Conservation (phyloP, 2,888 invertebrate species). For the Nomada lathburiana region DNA sequence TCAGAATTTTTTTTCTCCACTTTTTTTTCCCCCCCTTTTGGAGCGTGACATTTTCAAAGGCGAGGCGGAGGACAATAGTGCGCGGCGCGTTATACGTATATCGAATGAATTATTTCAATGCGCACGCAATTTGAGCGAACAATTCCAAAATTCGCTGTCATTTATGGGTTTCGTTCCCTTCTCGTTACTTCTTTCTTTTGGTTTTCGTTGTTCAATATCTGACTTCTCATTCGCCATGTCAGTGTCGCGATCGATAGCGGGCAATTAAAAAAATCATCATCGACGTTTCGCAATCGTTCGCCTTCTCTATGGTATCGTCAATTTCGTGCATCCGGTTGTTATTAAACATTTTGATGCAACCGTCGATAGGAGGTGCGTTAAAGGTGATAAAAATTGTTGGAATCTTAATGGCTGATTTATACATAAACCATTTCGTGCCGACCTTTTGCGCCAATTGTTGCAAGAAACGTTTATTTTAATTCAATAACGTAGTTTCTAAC, state of each 20-base stretch:
- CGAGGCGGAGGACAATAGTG: conserved; percentile 49
- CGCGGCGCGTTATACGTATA: neutral
- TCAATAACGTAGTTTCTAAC: neutral
- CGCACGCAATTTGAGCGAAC: neutral
- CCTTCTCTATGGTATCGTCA: neutral
- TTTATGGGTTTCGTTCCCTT: conserved; percentile 1
- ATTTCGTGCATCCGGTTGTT: neutral
- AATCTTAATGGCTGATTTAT: too few species aligned
- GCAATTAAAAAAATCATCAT: conserved; percentile 22
- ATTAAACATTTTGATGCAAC: neutral
- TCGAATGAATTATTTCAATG: conserved; percentile 50
- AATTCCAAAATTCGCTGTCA: conserved; percentile 23
- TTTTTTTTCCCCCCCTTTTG: neutral
- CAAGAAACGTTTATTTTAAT: neutral
- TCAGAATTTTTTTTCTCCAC: conserved; percentile 1
- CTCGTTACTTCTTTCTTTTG: neutral
- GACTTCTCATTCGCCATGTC: conserved; percentile 7
- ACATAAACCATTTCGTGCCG: too few species aligned
- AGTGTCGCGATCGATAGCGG: neutral
- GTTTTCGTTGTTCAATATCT: conserved; percentile 12
- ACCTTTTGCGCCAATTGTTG: neutral
- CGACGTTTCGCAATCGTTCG: neutral
- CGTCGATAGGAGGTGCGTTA: too few species aligned
- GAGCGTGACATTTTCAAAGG: conserved; percentile 46
- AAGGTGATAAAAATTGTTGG: too few species aligned